A percentile compares a stretch with the other conserved stretches of the same genome.
These are phyloP conservation scores for Cecropterus lyciades DNA, from an alignment of 1,140 invertebrate species.

Conservation along the genomic window DNA sequence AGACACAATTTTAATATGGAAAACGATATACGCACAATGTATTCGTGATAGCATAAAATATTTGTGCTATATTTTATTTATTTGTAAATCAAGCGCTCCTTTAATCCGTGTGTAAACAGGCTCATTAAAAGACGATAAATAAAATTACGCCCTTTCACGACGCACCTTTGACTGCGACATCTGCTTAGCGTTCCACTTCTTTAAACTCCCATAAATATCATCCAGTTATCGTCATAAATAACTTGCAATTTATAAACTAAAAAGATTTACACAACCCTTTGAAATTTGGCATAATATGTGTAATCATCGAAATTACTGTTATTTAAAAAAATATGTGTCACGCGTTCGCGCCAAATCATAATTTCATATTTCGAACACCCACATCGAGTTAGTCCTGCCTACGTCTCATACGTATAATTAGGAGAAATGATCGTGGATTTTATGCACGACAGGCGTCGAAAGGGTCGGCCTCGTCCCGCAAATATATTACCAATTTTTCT, in stretches of 20 bases:
- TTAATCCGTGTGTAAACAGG: conserved; percentile 59
- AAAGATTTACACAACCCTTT: conserved; percentile 40
- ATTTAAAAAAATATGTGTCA: conserved; percentile 68
- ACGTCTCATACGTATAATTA: conserved; percentile 74
- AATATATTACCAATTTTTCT: conserved; percentile 77
- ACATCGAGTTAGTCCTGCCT: conserved; percentile 67
- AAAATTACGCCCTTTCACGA: conserved; percentile 76
- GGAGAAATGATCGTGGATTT: conserved; percentile 76
- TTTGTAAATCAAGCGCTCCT: conserved; percentile 46
- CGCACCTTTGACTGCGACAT: conserved; percentile 59
- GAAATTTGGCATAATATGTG: conserved; percentile 51
- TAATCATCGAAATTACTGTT: conserved; percentile 49
- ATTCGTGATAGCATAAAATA: background rate
- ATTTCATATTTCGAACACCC: conserved; percentile 81
- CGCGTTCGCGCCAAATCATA: conserved; percentile 71
- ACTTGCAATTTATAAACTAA: conserved; percentile 49
- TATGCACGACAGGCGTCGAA: conserved; percentile 79
- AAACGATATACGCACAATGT: too few species aligned
- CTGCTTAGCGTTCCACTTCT: conserved; percentile 60
- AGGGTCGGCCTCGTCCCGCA: conserved; percentile 61
- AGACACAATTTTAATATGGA: too few species aligned
- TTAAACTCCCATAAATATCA: conserved; percentile 66
- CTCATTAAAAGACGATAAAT: conserved; percentile 81
- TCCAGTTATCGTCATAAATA: conserved; percentile 61
- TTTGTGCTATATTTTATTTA: conserved; percentile 26